phyloP scores from a whole-genome alignment of 1,140 invertebrate species.

The Drosophila rhopaloa region DNA sequence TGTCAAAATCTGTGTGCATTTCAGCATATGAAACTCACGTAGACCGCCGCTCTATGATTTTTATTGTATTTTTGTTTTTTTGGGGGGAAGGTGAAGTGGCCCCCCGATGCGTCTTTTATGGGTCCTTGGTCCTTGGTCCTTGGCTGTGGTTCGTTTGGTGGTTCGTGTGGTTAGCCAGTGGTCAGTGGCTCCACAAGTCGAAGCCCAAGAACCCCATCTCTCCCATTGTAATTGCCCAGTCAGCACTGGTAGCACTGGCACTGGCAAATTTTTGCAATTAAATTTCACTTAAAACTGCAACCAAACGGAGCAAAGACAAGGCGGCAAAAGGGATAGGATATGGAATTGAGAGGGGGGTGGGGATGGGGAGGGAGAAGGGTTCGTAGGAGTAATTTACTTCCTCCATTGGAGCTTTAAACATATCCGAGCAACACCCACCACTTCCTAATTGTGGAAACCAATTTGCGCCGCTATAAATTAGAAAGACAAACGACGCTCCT shows the following conservation, averaged over 20 bases:
- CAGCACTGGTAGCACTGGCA: background rate
- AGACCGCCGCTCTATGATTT: slow-evolving; percentile 29
- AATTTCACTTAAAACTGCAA: slow-evolving; percentile 81
- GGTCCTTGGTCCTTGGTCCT: background rate
- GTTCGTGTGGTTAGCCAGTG: slow-evolving; percentile 18
- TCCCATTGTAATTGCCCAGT: slow-evolving; percentile 9
- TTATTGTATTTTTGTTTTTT: slow-evolving; percentile 24
- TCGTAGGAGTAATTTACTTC: slow-evolving; percentile 73
- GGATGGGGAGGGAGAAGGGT: background rate
- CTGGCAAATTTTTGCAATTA: slow-evolving; percentile 74
- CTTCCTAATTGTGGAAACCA: slow-evolving; percentile 83
- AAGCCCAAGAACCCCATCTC: too few relatives aligned
- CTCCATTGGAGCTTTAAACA: slow-evolving; percentile 72
- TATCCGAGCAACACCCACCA: slow-evolving; percentile 80
- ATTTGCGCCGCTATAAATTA: slow-evolving; percentile 82
- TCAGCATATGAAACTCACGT: slow-evolving; percentile 74
- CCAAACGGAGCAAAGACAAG: slow-evolving; percentile 18
- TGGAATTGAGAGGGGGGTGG: background rate
- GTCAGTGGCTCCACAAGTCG: slow-evolving; percentile 6
- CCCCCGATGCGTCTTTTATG: slow-evolving; percentile 40
- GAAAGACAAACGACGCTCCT: slow-evolving; percentile 71
- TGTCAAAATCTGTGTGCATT: slow-evolving; percentile 82
- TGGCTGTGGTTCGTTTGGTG: slow-evolving; percentile 14
- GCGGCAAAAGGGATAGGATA: background rate
- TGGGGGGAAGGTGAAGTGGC: background rate